Evolutionary conservation across 2,888 invertebrate genomes (phyloP).

Genomic region (Macropis europaea): DNA sequence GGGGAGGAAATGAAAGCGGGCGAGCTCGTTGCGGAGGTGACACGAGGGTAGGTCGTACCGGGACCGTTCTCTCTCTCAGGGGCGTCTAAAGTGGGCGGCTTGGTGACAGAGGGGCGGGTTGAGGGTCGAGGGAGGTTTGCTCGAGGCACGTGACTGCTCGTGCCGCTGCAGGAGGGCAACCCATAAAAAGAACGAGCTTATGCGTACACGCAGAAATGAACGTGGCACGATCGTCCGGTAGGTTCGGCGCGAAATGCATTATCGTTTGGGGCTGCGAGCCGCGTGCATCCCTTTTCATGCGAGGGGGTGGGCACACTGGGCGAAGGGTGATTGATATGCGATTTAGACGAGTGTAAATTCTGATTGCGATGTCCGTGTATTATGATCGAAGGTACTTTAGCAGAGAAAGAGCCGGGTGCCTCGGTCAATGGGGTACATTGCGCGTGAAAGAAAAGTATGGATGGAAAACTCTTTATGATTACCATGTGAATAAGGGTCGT

Average conservation of each 20-base stretch:
- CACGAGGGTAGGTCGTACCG: conserved; percentile 67
- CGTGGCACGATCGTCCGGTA: conserved; percentile 38
- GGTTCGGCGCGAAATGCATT: conserved; percentile 69
- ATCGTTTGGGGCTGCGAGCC: conserved; percentile 56
- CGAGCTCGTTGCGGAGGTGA: conserved; percentile 70
- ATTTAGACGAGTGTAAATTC: conserved; percentile 47
- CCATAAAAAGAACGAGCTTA: conserved; percentile 64
- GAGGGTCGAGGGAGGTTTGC: conserved; percentile 57
- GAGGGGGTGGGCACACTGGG: conserved; percentile 19
- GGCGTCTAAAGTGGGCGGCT: conserved; percentile 77
- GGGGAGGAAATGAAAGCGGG: conserved; percentile 61
- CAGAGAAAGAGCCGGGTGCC: neutral
- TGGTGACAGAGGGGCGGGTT: conserved; percentile 67
- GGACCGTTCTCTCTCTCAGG: conserved; percentile 39
- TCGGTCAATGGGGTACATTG: neutral
- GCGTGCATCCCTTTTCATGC: conserved; percentile 42
- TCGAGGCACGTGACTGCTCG: conserved; percentile 75
- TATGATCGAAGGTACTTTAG: conserved; percentile 36
- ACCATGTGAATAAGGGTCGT: no score
- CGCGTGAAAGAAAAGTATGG: neutral
- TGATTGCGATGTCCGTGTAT: conserved; percentile 31
- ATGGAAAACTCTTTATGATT: neutral
- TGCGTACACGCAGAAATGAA: conserved; percentile 48
- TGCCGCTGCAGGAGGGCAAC: conserved; percentile 67
- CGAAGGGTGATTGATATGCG: conserved; percentile 46